Base-by-base conservation (phyloP, 2,113 vertebrate species). In the Phaetusa simplex region DNA sequence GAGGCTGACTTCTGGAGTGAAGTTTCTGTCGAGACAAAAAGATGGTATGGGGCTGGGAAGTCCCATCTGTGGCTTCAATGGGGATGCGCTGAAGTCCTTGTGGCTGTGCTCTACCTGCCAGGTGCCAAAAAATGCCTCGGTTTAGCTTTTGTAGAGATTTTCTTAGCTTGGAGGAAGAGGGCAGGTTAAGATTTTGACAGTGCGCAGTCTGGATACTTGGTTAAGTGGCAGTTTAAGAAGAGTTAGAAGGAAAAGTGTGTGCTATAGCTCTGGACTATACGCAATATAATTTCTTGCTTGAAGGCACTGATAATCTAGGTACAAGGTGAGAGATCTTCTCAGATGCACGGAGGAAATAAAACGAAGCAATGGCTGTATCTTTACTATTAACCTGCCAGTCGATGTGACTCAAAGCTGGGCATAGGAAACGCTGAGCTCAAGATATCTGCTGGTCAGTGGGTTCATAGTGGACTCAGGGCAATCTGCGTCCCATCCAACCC, bases 71-170 rank as follows among this genome's bases (percentile, higher is more conserved):
- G 21, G 5, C 13, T 69, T 55, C 18, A 6, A 9, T 9, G 6
- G 18, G 15, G 8, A 5, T 3, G 6, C 0, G 0, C 5, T 6
- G 2, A 6, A 21, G 21, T 64, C 34, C 14, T 78, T 42, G 20
- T 5, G 2, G 5, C 34, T 62, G 29, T 22, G 8, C 11, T 77
- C 19, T 52, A 22, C 38, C 23, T 78, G 21, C 34, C 10, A 2
- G 9, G 21, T 85, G 30, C 36, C 2, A 0, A 59, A 77, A 69
- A 4, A 8, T 40, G 8, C 19, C 24, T 53, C 6, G 1, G 18
- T 52, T 69, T 13, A 14, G 11, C 2, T 26, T 65, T 71, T 61
- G 2, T 6, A 30, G 58, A 40, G 5, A 40, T 56, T 72, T 89
- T 58, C 32, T 72, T 55, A 29, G 5, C 34, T 77, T 50, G 15